Evolutionary conservation across 1,140 invertebrate genomes (phyloP), one percentile per base, ranked within the genome.

Genomic region (Nasonia giraulti): DNA sequence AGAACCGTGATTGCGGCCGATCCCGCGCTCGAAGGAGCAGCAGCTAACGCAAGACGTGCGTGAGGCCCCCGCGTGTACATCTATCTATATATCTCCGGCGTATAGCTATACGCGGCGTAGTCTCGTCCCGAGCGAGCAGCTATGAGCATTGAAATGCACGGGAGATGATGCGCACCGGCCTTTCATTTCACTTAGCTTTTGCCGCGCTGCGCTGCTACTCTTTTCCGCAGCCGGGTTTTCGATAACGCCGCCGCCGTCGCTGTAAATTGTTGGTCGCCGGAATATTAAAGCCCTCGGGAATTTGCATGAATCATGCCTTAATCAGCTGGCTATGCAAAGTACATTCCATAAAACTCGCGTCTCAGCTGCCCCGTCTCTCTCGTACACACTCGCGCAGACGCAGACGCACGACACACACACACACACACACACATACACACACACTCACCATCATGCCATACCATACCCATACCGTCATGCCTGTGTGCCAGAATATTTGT

Each of bases 271-370:
- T 62, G 55, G 55, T 62, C 55, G 55, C 55, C 55, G 55, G 55
- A 62, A 62, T 62, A 62, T 62, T 62, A 62, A 62, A 62, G 55
- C 55, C 55, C 55, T 6, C 55, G 55, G 55, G 55, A 62, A 62
- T 62, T 62, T 62, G 55, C 55, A 62, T 62, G 55, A 62, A 62
- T 62, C 55, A 62, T 62, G 55, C 55, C 55, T 62, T 62, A 62
- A 62, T 62, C 55, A 62, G 55, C 55, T 62, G 55, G 55, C 55
- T 62, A 62, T 62, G 55, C 55, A 62, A 62, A 62, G 55, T 62
- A 62, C 55, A 62, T 62, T 62, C 55, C 17, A 62, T 62, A 62
- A 62, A 62, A 62, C 55, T 62, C 55, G 55, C 55, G 55, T 62
- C 55, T 62, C 55, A 62, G 55, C 55, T 62, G 55, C 55, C 55